Percentiles rank a stretch among this genome's conserved stretches.
These are phyloP conservation scores for Falco columbarius DNA, from an alignment of 2,797 vertebrate species.

Conservation along the genomic window DNA sequence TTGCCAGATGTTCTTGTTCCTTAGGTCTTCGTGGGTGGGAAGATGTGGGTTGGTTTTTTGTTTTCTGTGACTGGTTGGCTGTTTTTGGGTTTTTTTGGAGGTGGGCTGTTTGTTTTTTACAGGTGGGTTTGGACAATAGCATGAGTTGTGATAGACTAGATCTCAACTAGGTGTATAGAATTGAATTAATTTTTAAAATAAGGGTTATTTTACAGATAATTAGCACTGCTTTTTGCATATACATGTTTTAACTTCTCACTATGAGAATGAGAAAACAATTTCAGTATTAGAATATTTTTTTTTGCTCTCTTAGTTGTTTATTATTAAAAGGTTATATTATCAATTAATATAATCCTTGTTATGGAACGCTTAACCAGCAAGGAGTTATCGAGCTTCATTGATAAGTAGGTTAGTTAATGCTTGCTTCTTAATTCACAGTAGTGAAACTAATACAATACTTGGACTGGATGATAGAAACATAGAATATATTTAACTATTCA, in stretches of 20 bases:
- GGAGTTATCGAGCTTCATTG: background rate
- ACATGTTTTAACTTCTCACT: background rate
- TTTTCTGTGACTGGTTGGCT: background rate
- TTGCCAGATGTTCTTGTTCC: background rate
- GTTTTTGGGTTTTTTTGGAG: background rate
- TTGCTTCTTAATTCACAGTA: background rate
- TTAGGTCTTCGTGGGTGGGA: background rate
- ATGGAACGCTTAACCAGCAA: background rate
- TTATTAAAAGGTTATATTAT: background rate
- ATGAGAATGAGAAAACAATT: background rate
- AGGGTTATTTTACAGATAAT: background rate
- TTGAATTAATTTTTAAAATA: background rate
- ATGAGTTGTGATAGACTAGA: background rate
- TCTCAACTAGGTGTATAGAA: background rate
- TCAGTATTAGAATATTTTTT: background rate
- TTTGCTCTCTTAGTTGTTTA: background rate
- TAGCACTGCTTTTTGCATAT: background rate
- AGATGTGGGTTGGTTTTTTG: background rate
- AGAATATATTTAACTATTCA: background rate
- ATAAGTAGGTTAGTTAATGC: background rate
- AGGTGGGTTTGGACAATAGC: background rate
- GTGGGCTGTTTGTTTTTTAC: background rate
- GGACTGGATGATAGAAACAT: background rate
- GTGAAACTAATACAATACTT: background rate
- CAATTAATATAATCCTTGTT: background rate